Percentiles rank a stretch among this genome's conserved stretches.
phyloP scores from a whole-genome alignment of 2,113 vertebrate genomes.

The Elephas maximus region DNA sequence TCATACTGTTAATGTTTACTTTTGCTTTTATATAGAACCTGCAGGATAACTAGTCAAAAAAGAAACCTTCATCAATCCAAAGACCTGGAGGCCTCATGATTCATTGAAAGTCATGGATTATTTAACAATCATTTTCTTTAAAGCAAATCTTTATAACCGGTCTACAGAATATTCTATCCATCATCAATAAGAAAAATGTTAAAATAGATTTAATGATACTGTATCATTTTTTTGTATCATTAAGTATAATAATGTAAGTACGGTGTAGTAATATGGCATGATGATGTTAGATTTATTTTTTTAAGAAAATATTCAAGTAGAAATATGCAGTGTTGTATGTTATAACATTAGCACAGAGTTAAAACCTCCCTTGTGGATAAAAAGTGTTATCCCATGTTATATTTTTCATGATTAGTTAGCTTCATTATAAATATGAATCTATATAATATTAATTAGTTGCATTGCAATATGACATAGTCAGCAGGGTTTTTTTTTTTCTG shows the following conservation, averaged over 20 bases:
- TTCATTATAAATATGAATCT: neutral
- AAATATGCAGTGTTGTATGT: neutral
- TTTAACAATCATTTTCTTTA: slow-evolving; percentile 72
- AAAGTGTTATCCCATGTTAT: neutral
- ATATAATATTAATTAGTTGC: neutral
- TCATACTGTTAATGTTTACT: slow-evolving; percentile 36
- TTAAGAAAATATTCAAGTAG: slow-evolving; percentile 50
- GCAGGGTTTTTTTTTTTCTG: neutral
- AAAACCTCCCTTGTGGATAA: neutral
- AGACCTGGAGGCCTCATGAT: slow-evolving; percentile 86
- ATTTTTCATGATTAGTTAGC: neutral
- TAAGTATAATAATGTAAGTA: slow-evolving; percentile 48
- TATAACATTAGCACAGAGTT: neutral
- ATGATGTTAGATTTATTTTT: slow-evolving; percentile 72
- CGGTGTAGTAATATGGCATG: neutral
- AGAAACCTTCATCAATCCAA: slow-evolving; percentile 86
- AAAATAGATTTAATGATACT: slow-evolving; percentile 77
- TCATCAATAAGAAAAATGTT: slow-evolving; percentile 74
- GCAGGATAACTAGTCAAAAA: slow-evolving; percentile 87
- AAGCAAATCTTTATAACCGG: slow-evolving; percentile 72
- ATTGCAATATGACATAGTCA: neutral
- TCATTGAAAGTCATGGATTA: slow-evolving; percentile 82
- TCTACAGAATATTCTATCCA: slow-evolving; percentile 48
- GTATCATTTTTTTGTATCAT: slow-evolving; percentile 61
- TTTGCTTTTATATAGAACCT: slow-evolving; percentile 88